Conservation (phyloP, 2,888 invertebrate genomes). For the Drosophila maculinotata region DNA sequence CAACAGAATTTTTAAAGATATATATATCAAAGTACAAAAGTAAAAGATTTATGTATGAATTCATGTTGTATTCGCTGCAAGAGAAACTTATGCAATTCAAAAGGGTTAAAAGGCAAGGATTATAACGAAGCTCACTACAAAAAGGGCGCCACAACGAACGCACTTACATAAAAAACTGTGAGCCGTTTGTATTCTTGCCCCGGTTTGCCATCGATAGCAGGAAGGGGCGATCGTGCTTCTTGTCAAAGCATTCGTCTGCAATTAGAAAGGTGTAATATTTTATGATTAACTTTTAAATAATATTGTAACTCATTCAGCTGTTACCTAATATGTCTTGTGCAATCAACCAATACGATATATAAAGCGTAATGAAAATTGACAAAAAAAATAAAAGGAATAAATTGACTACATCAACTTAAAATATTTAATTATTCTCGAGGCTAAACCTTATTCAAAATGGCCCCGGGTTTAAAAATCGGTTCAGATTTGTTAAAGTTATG, state of each 20-base stretch:
- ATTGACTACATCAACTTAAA: too few species aligned
- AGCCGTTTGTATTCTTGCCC: slow-evolving; percentile 98
- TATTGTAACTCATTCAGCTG: too few species aligned
- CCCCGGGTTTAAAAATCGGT: too few species aligned
- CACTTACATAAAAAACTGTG: slow-evolving; percentile 99
- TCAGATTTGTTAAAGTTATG: too few species aligned
- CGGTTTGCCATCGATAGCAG: slow-evolving; percentile 99
- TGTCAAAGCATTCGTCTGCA: slow-evolving; percentile 96
- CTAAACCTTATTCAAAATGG: too few species aligned
- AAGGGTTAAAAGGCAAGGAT: slow-evolving; percentile 8
- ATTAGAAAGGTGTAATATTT: too few species aligned
- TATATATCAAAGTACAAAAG: slow-evolving; percentile 40
- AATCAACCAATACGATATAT: too few species aligned
- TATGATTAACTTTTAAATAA: too few species aligned
- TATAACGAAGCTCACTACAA: background rate
- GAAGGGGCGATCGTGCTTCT: slow-evolving; percentile 95
- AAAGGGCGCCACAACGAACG: slow-evolving; percentile 7
- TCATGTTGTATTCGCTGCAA: slow-evolving; percentile 45
- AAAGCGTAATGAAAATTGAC: too few species aligned
- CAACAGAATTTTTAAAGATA: slow-evolving; percentile 72
- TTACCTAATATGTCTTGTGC: too few species aligned
- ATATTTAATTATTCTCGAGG: too few species aligned
- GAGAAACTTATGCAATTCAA: slow-evolving; percentile 36
- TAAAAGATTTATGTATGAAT: slow-evolving; percentile 48
- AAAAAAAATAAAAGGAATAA: too few species aligned